Evolutionary conservation across 2,113 vertebrate genomes (phyloP).

Genomic region (Thermophis baileyi): DNA sequence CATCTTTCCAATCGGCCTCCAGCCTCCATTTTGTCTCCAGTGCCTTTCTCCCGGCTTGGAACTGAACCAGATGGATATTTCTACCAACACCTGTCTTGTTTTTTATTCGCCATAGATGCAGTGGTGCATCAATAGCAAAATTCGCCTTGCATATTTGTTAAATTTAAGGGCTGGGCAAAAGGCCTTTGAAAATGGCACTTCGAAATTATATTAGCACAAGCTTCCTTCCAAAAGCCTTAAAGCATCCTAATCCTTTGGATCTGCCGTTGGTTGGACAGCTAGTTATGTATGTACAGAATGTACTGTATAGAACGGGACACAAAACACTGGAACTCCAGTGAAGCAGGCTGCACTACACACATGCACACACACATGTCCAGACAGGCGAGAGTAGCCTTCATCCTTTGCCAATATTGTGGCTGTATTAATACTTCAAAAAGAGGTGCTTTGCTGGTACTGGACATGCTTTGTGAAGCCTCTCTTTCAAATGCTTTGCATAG

Average conservation of each 20-base stretch:
- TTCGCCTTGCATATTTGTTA: neutral
- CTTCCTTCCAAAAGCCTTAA: neutral
- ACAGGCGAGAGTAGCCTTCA: neutral
- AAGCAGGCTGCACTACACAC: neutral
- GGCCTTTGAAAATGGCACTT: neutral
- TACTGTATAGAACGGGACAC: neutral
- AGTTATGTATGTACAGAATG: neutral
- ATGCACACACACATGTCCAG: neutral
- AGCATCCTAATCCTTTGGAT: neutral
- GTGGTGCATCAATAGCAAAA: neutral
- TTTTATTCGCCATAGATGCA: neutral
- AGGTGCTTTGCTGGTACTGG: neutral
- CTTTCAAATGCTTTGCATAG: neutral
- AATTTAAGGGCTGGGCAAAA: neutral
- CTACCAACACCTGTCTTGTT: neutral
- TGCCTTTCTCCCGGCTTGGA: no score
- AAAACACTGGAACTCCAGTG: neutral
- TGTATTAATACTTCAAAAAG: neutral
- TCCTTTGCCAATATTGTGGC: neutral
- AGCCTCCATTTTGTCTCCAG: no score
- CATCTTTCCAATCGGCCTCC: no score
- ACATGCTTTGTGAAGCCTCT: neutral
- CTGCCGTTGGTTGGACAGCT: neutral
- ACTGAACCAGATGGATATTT: no score
- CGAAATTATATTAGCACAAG: neutral